A percentile compares a stretch with the other conserved stretches of the same genome.
Conservation (phyloP, 2,888 invertebrate genomes). For the Stramonita haemastoma region DNA sequence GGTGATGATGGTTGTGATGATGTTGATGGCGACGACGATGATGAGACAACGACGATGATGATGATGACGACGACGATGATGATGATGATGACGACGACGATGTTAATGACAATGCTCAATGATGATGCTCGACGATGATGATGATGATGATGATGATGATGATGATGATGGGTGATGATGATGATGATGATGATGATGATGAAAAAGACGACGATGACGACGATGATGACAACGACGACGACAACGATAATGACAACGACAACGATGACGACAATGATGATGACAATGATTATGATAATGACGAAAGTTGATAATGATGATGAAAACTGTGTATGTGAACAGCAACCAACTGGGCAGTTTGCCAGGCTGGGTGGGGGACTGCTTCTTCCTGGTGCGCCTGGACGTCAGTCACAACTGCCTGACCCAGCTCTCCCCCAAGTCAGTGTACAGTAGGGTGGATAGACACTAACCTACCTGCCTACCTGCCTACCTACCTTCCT, state of each 20-base stretch:
- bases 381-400: constrained; percentile 76
- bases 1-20: neutral
- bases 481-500: no score
- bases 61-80: neutral
- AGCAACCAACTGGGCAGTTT: constrained; percentile 75
- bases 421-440: constrained; percentile 72
- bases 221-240: neutral
- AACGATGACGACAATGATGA: no score
- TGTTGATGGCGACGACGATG: neutral
- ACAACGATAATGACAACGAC: neutral
- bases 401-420: constrained; percentile 76
- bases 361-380: constrained; percentile 77
- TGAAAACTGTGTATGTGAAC: constrained; percentile 26
- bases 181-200: neutral
- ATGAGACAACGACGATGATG: neutral
- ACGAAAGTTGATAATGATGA: neutral
- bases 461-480: no score
- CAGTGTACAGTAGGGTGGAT: constrained; percentile 37
- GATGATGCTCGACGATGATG: neutral
- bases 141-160: constrained; percentile 2
- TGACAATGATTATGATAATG: constrained; percentile 1
- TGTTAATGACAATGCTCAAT: neutral
- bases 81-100: neutral
- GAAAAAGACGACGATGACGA: neutral
- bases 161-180: neutral